Evolutionary conservation across 2,888 invertebrate genomes (phyloP), one percentile per base, ranked within the genome.

Genomic region (Tolmerus cingulatus): DNA sequence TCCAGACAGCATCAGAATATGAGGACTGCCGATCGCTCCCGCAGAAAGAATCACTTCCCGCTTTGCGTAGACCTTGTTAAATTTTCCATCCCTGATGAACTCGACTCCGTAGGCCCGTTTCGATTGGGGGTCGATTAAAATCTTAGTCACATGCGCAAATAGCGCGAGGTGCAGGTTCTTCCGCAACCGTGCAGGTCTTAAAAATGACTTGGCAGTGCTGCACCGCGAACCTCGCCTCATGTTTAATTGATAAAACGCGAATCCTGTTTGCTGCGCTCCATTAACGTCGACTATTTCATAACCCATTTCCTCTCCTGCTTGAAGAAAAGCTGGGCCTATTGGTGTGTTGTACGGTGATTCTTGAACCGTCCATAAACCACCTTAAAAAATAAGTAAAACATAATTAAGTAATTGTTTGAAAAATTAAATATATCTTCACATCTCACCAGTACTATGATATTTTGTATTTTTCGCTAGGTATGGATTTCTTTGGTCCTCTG

Each of bases 291-390:
- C 91, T 87, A 97, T 95, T 87, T 97, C 96, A 92, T 97, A 98
- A 34, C 97, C 97, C 96, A 97, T 96, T 92, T 98, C 97, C 91
- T 97, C 95, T n/a, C 96, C 97, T 0, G 97, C 97, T 93, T 97
- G 96, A 0, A 98, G 92, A 90, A 97, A 97, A 0, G 97, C 97
- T 0, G 96, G 94, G 0, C 97, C 97, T 55, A 98, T 92, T 0
- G 98, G 97, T 0, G 97, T 97, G 19, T 92, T 92, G 88, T 93
- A 93, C 0, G 93, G 93, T 1, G 92, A 85, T 87, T 93, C 90
- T 89, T 93, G 92, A 7, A 92, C 92, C 0, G 92, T 93, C 92
- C 92, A 92, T 0, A 91, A 90, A 9, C 93, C 93, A 88, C 92
- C 89, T 95, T 14, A 0, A 88, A 87, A 55, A 27, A 51, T 0